Evolutionary conservation across 2,888 invertebrate genomes (phyloP), one percentile per base, ranked within the genome.

Genomic region (Horisme vitalbata): DNA sequence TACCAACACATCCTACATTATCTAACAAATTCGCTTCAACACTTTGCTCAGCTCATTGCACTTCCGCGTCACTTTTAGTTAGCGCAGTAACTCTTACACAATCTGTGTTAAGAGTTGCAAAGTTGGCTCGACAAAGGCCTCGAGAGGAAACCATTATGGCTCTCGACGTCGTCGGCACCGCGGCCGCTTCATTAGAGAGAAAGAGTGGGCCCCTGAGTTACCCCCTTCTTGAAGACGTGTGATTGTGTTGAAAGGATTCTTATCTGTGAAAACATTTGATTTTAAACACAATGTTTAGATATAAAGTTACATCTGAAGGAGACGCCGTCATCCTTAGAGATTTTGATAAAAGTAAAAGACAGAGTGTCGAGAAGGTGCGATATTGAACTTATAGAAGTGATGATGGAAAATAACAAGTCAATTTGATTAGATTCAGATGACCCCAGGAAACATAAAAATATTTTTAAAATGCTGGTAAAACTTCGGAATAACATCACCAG

Each of bases 91-190:
- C 44, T 47, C 41, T 36, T 38, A 28, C 43, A 18, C 24, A 35
- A 35, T 38, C 48, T 44, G 34, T 23, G 39, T 68, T 63, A 79
- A 79, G 79, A 83, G 80, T 82, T 77, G 71, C 75, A 70, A 83
- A 85, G 83, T 85, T 83, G 72, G 65, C 68, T 75, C 72, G 66
- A 85, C 86, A 86, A 86, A 86, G 79, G 78, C 84, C 69, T 76
- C 69, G 64, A 75, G 79, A 87, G 86, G 84, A 87, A 85, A 80
- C 85, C 85, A 84, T 87, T 87, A 86, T 75, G 79, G 75, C 75
- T 68, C 83, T 79, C 71, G 70, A 82, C 78, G 82, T 76, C 77
- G 75, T 59, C 65, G 67, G 62, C 73, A 68, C 56, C 65, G 73
- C 74, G 76, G 79, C 71, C 72, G 83, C 80, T 86, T 86, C 84